Percentiles rank a stretch among this genome's conserved stretches.
These are phyloP conservation scores for Lithodes maja DNA, from an alignment of 2,888 invertebrate species.

Conservation along the genomic window DNA sequence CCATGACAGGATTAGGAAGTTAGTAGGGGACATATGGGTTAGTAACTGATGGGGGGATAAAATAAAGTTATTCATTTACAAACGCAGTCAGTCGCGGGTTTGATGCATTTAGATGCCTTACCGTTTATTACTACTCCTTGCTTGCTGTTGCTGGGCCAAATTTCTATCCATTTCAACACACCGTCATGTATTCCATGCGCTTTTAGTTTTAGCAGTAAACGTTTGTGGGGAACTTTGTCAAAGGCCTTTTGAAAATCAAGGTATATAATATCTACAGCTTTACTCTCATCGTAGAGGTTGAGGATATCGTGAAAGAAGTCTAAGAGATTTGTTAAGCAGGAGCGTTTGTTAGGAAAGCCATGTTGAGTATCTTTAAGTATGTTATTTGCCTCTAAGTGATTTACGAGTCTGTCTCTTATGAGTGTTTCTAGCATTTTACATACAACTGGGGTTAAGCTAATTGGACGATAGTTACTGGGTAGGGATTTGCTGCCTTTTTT, in stretches of 20 bases:
- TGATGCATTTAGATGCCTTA: too few relatives aligned
- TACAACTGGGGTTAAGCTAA: neutral
- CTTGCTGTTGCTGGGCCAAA: neutral
- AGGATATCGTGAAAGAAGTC: neutral
- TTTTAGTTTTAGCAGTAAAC: neutral
- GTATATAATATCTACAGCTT: neutral
- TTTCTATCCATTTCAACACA: neutral
- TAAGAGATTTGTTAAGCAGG: neutral
- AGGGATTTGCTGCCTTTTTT: too few relatives aligned
- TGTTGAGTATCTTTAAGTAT: neutral
- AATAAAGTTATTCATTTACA: too few relatives aligned
- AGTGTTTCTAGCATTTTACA: neutral
- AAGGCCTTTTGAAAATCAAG: neutral
- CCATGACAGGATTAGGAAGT: too few relatives aligned
- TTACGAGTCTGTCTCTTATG: neutral
- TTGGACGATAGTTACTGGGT: neutral
- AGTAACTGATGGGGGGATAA: too few relatives aligned
- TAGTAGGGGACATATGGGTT: too few relatives aligned
- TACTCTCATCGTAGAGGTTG: neutral
- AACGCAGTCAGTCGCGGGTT: too few relatives aligned
- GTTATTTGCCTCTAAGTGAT: neutral
- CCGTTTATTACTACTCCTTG: neutral
- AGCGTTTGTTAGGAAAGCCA: neutral
- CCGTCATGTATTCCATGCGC: neutral
- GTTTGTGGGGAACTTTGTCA: neutral